These are phyloP conservation scores for Brachyalestes nurse DNA, from an alignment of 2,797 vertebrate species.

Conservation along the genomic window DNA sequence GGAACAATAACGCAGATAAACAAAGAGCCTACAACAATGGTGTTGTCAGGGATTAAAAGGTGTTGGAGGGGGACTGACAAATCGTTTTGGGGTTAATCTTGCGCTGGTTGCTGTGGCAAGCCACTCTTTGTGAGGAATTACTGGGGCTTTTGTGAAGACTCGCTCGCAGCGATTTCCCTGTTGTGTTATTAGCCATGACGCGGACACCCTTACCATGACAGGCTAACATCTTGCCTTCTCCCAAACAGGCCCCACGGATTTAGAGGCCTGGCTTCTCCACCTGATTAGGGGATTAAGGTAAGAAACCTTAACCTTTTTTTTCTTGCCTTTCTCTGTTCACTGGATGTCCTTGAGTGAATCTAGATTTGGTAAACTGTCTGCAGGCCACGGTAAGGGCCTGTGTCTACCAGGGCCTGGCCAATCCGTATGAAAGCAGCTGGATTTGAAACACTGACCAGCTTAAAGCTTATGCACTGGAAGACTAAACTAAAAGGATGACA, in stretches of 20 bases:
- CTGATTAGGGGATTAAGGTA: conserved; percentile 28
- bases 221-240: conserved; percentile 51
- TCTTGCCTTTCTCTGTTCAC: background rate
- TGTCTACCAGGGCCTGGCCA: background rate
- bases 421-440: background rate
- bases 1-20: conserved; percentile 6
- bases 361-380: background rate
- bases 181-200: conserved; percentile 71
- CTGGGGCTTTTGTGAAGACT: conserved; percentile 70
- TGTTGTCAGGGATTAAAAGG: conserved; percentile 9
- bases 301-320: background rate
- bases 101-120: conserved; percentile 64
- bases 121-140: conserved; percentile 72
- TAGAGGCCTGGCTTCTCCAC: background rate
- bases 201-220: conserved; percentile 67
- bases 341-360: background rate
- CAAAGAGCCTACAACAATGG: conserved; percentile 2
- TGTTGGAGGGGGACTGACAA: conserved; percentile 15
- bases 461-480: conserved; percentile 5
- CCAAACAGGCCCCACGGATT: background rate
- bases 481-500: conserved; percentile 3
- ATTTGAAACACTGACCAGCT: background rate
- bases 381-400: background rate
- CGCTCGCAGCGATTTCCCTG: conserved; percentile 68
- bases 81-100: conserved; percentile 61